Evolutionary conservation across 1,140 invertebrate genomes (phyloP).

Genomic region (Danaus melanippus): DNA sequence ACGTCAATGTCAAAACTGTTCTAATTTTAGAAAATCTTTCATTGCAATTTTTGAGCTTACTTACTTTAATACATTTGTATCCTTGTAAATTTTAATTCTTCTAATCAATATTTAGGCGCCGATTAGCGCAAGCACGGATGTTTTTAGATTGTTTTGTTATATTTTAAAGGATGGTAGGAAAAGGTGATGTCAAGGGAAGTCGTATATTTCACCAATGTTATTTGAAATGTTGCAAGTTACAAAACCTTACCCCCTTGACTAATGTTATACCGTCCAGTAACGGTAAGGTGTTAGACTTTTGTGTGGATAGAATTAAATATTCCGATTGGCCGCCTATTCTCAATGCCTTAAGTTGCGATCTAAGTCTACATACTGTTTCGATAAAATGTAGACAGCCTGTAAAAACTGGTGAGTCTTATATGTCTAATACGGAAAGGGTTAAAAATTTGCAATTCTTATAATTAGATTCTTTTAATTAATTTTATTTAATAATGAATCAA

Average conservation of each 20-base stretch:
- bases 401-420: conserved; percentile 48
- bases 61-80: conserved; percentile 31
- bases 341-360: conserved; percentile 76
- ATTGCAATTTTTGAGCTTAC: conserved; percentile 43
- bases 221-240: conserved; percentile 65
- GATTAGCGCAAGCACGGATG: conserved; percentile 16
- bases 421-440: background rate
- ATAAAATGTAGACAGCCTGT: conserved; percentile 67
- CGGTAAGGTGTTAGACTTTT: conserved; percentile 74
- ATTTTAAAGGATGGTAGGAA: conserved; percentile 53
- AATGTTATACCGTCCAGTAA: conserved; percentile 52
- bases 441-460: too few relatives aligned
- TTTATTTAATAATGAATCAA: too few relatives aligned
- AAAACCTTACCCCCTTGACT: conserved; percentile 61
- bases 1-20: conserved; percentile 34
- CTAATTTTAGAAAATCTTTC: conserved; percentile 38
- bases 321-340: conserved; percentile 80
- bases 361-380: conserved; percentile 74
- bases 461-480: too few relatives aligned
- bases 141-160: conserved; percentile 39
- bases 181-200: conserved; percentile 56
- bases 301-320: conserved; percentile 78
- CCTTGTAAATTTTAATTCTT: conserved; percentile 17
- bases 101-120: conserved; percentile 10
- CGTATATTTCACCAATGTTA: conserved; percentile 68